Evolutionary conservation across 2,797 vertebrate genomes (phyloP).

Genomic region (Phaenicophaeus curvirostris): DNA sequence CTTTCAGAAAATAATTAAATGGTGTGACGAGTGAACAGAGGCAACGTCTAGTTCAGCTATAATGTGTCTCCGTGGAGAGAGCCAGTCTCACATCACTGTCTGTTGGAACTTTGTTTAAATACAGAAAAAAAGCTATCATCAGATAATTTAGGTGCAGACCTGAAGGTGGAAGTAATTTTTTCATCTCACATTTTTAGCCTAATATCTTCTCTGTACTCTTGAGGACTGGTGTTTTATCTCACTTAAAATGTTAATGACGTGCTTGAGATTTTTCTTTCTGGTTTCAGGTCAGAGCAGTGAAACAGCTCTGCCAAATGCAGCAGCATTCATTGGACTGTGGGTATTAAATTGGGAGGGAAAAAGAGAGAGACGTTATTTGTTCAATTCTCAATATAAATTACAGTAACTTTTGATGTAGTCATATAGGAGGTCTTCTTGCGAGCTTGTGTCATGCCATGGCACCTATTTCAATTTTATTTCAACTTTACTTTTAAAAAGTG

Average conservation of each 20-base stretch:
- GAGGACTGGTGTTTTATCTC: not conserved
- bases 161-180: not conserved
- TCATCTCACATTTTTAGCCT: not conserved
- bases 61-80: not conserved
- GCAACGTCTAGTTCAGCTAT: not conserved
- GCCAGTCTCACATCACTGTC: not conserved
- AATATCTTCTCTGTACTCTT: not conserved
- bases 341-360: not conserved
- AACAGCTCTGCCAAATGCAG: not conserved
- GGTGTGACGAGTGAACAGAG: not conserved
- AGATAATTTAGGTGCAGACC: not conserved
- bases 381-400: slow-evolving; percentile 10
- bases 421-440: not conserved
- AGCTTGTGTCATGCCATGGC: not conserved
- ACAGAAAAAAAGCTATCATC: not conserved
- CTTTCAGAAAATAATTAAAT: not conserved
- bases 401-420: not conserved
- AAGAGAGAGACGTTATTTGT: not conserved
- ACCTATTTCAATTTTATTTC: slow-evolving; percentile 1
- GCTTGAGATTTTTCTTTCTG: slow-evolving; percentile 13
- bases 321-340: not conserved
- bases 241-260: not conserved
- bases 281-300: slow-evolving; percentile 3
- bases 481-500: not conserved
- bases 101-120: not conserved